These are phyloP conservation scores for Galerucella calmariensis DNA, from an alignment of 2,888 invertebrate genomes.

Conservation along the genomic window DNA sequence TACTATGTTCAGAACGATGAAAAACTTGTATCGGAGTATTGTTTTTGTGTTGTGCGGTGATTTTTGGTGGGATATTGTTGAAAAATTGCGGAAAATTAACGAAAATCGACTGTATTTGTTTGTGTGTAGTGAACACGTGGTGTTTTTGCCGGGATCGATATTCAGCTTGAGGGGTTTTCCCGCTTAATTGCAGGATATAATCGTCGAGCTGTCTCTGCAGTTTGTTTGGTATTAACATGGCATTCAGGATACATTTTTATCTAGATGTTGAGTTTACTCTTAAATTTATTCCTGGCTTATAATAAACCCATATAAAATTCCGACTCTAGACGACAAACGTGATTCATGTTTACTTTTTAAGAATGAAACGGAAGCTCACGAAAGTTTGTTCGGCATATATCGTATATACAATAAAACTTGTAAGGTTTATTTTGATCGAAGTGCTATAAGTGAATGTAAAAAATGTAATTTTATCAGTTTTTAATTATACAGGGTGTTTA, in stretches of 20 bases:
- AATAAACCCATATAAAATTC: neutral
- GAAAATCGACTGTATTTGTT: conserved; percentile 23
- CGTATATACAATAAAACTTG: conserved; percentile 1
- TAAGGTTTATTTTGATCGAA: conserved; percentile 15
- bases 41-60: conserved; percentile 27
- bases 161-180: conserved; percentile 23
- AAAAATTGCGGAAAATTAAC: conserved; percentile 17
- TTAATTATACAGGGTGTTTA: too few relatives aligned
- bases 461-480: neutral
- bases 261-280: neutral
- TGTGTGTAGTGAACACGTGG: conserved; percentile 29
- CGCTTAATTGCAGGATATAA: conserved; percentile 21
- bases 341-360: conserved; percentile 7
- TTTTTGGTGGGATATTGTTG: conserved; percentile 32
- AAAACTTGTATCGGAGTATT: conserved; percentile 27
- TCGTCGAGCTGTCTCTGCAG: conserved; percentile 4
- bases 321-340: neutral
- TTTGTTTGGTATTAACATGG: conserved; percentile 20
- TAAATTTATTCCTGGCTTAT: neutral
- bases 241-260: conserved; percentile 11
- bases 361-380: conserved; percentile 17
- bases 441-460: neutral
- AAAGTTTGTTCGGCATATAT: conserved; percentile 9
- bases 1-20: conserved; percentile 52
- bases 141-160: conserved; percentile 27